These are phyloP conservation scores for Siderastrea siderea DNA, from an alignment of 92 coral and sea anemone species.

Conservation along the genomic window DNA sequence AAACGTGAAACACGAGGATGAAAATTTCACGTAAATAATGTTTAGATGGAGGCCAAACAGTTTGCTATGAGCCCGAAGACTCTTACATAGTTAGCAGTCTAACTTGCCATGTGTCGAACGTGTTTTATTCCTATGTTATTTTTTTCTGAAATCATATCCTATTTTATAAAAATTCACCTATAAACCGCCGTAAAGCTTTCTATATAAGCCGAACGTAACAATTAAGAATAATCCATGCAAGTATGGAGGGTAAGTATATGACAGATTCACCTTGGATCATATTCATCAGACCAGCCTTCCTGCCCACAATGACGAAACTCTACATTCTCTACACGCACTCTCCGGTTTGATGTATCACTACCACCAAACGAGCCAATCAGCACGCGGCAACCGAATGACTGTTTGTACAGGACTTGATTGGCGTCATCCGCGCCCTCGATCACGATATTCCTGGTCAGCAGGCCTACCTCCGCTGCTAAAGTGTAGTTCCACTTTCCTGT, in stretches of 20 bases:
- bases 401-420: conserved; percentile 70
- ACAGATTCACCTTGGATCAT: conserved; percentile 77
- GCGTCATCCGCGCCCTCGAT: conserved; percentile 94
- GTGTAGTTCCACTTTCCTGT: conserved; percentile 73
- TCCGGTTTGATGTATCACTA: conserved; percentile 36
- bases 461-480: conserved; percentile 91
- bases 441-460: conserved; percentile 91
- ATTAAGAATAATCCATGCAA: too few species aligned
- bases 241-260: background rate
- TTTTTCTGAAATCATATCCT: too few species aligned
- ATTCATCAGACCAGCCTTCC: conserved; percentile 84
- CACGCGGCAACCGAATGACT: conserved; percentile 90
- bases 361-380: conserved; percentile 76
- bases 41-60: too few species aligned
- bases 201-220: too few species aligned
- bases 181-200: too few species aligned
- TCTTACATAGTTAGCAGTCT: too few species aligned
- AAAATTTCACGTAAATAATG: too few species aligned
- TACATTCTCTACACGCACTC: conserved; percentile 86
- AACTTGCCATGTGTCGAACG: too few species aligned
- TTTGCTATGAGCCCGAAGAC: too few species aligned
- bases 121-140: too few species aligned
- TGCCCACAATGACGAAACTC: conserved; percentile 95
- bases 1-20: too few species aligned
- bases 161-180: too few species aligned